phyloP scores from a whole-genome alignment of 1,140 invertebrate species.

The Mylabris phalerata region DNA sequence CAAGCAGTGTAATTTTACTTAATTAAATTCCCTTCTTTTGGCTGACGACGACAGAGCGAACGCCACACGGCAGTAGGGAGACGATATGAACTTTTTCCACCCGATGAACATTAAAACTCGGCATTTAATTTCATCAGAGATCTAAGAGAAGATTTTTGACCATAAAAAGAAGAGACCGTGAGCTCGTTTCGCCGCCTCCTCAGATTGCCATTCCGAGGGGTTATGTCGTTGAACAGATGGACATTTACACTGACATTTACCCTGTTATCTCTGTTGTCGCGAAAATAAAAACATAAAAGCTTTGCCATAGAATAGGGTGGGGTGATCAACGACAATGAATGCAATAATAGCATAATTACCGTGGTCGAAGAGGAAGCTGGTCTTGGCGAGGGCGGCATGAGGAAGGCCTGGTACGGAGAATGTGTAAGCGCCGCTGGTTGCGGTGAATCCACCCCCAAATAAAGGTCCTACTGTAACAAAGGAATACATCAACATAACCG shows the following conservation, averaged over 20 bases:
- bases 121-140: conserved; percentile 47
- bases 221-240: conserved; percentile 24
- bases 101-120: conserved; percentile 46
- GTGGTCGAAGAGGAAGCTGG: conserved; percentile 40
- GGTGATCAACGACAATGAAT: conserved; percentile 11
- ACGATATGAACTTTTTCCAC: conserved; percentile 46
- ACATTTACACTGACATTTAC: conserved; percentile 13
- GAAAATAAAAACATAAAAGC: conserved; percentile 28
- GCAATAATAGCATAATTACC: conserved; percentile 30
- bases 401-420: conserved; percentile 39
- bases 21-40: conserved; percentile 49
- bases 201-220: conserved; percentile 20
- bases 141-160: conserved; percentile 44
- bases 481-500: conserved; percentile 19
- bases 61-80: conserved; percentile 24
- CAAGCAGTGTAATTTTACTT: conserved; percentile 50
- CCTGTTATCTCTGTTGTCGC: conserved; percentile 12
- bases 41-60: conserved; percentile 22
- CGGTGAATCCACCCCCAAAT: conserved; percentile 36
- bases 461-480: conserved; percentile 41
- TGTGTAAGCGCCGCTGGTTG: conserved; percentile 33
- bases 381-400: conserved; percentile 37
- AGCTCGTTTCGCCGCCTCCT: conserved; percentile 18
- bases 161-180: conserved; percentile 38
- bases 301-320: conserved; percentile 4